Evolutionary conservation across 2,888 invertebrate species (phyloP), one percentile per base, ranked within the genome.

Genomic region (Frankliniella fusca): DNA sequence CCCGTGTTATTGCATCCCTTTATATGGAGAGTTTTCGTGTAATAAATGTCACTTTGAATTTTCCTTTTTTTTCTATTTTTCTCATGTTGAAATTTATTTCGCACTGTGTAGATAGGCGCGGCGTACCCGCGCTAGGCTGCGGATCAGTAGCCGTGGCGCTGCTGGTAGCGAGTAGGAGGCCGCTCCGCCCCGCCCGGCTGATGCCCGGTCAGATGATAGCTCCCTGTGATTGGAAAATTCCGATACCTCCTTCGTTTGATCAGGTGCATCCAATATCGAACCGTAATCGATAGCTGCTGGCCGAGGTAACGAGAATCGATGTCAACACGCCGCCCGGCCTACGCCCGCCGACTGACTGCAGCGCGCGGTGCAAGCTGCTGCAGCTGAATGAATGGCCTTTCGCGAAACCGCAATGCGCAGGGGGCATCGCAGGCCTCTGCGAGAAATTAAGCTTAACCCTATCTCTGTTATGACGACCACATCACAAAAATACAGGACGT

Each of bases 241-340:
- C 70, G 70, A 76, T 76, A 76, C 70, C 70, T 76, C 70, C 70
- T 76, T 76, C 70, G 70, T 76, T 76, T 76, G 70, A 76, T 76
- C 70, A 76, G 70, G 70, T 76, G 70, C 70, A 76, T 76, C 70
- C 70, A 76, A 76, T 76, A 76, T 76, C 70, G 70, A 76, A 76
- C 27, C 70, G 70, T 76, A 76, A 76, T 76, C 70, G 70, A 76
- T 76, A 76, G 70, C 27, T 11, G 70, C 9, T 7, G 61, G 20
- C 61, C 9, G 70, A 23, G 11, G 27, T 76, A 76, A 76, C 70
- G 70, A 76, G 70, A 76, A 27, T 76, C 70, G 70, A 76, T 76
- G 70, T 76, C 70, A 76, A 76, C 70, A 76, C 27, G 54, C 54
- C 20, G 54, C 0, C 5, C 3, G 10, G 54, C 54, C 15, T 54